phyloP scores from a whole-genome alignment of 1,140 invertebrate genomes.

The Lepidostoma basale region DNA sequence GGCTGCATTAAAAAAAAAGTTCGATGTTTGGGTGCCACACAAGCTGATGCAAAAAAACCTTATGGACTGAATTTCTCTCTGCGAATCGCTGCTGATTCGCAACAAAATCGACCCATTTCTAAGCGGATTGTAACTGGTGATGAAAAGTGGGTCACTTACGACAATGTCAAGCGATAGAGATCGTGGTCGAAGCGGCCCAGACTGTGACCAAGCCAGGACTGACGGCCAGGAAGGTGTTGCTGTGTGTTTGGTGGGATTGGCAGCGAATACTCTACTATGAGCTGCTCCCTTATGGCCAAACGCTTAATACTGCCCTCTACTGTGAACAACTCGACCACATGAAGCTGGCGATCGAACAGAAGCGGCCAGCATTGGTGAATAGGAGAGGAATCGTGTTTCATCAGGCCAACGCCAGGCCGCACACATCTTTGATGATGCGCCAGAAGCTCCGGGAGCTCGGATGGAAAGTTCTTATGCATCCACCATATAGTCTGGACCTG shows the following conservation, averaged over 20 bases:
- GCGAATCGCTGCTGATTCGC: slow-evolving; percentile 13
- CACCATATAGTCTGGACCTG: slow-evolving; percentile 1
- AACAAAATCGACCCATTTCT: slow-evolving; percentile 19
- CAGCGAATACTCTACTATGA: not conserved
- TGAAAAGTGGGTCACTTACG: too few relatives aligned
- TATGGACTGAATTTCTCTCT: slow-evolving; percentile 5
- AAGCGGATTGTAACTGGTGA: too few relatives aligned
- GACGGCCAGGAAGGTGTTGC: not conserved
- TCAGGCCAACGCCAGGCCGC: slow-evolving; percentile 1
- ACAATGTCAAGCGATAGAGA: too few relatives aligned
- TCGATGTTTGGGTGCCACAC: slow-evolving; percentile 10
- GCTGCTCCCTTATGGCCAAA: not conserved
- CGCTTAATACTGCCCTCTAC: not conserved
- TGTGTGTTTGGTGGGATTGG: not conserved
- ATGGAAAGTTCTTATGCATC: slow-evolving; percentile 5
- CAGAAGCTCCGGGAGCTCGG: slow-evolving; percentile 3
- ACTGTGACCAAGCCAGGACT: too few relatives aligned
- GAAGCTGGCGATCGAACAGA: slow-evolving; percentile 8
- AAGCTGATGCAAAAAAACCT: slow-evolving; percentile 13
- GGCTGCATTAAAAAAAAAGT: not conserved
- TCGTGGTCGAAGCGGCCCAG: too few relatives aligned
- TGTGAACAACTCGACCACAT: too few relatives aligned
- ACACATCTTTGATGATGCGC: slow-evolving; percentile 6
- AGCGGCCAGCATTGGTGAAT: slow-evolving; percentile 10
- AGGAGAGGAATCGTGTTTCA: slow-evolving; percentile 8